Evolutionary conservation across 2,113 vertebrate species (phyloP).

Genomic region (Ceyx cyanopectus): DNA sequence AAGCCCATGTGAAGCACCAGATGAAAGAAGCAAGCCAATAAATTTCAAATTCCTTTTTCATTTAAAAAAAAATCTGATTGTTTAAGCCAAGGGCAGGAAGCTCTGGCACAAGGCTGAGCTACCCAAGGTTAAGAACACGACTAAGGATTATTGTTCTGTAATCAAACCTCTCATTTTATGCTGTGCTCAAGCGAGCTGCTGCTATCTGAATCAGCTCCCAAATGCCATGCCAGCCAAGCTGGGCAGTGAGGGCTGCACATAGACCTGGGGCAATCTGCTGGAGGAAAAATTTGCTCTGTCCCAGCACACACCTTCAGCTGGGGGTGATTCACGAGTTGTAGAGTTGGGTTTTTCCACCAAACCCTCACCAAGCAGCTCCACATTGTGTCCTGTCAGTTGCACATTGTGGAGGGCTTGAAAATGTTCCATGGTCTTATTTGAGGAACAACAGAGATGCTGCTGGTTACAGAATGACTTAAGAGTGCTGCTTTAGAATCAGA

Average conservation of each 20-base stretch:
- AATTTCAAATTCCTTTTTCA: neutral
- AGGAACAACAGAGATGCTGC: neutral
- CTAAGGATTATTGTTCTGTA: neutral
- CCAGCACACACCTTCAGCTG: neutral
- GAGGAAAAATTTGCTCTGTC: neutral
- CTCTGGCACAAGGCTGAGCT: neutral
- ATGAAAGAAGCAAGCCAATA: conserved; percentile 16
- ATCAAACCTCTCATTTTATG: neutral
- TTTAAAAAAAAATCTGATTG: neutral
- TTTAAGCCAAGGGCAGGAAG: neutral
- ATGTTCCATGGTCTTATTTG: neutral
- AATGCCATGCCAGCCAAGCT: neutral
- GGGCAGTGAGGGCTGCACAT: neutral
- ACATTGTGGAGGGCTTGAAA: neutral
- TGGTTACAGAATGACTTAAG: neutral
- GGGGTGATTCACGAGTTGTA: neutral
- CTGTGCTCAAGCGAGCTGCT: neutral
- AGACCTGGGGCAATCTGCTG: neutral
- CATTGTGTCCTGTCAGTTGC: accelerated
- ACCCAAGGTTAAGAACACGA: neutral
- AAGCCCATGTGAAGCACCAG: neutral
- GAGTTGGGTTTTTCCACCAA: neutral
- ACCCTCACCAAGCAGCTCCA: neutral
- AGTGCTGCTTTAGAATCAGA: neutral
- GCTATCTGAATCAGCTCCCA: neutral